Base-by-base conservation (phyloP, 2,888 invertebrate species). In the Eupithecia tripunctaria region DNA sequence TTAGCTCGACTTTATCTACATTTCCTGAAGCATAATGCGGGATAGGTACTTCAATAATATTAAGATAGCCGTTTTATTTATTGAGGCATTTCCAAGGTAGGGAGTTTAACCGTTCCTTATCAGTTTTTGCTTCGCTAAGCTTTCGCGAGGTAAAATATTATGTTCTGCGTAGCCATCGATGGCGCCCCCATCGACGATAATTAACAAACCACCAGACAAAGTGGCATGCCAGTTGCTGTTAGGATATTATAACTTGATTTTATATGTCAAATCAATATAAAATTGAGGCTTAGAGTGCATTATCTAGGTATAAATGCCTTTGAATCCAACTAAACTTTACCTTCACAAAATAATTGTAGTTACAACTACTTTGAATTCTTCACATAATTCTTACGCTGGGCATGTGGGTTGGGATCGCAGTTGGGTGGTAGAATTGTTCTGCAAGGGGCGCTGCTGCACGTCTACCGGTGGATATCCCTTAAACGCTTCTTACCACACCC, bases 111-210 rank as follows among this genome's bases (percentile, higher is more conserved):
- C 78, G 77, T 75, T 79, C 78, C 82, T 83, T 83, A 82, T 83
- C 82, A 76, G 73, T 81, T 81, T 81, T 80, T 79, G 81, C 81
- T 80, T 81, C 80, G 76, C 77, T 81, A 79, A 81, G 78, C 84
- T 80, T 75, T 79, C 72, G 70, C 68, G 74, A 75, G 78, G 73
- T 78, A 73, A 75, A 79, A 74, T 78, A 75, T 79, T 70, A 75
- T 64, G 25, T 25, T 64, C 64, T 38, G 21, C 10, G 38, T 64
- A 38, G 12, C 6, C 21, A 21, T 38, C 64, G 14, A 41, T 38
- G 14, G 64, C 38, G 64, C 62, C 32, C 32, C 12, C 25, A 56
- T 63, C 10, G 25, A 56, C 56, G 10, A 25, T 56, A 25, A 56
- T 51, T 21, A 21, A 51, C 51, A 29, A 60, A 60, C 29, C 29